These are phyloP conservation scores for Drosophila kohkoa DNA, from an alignment of 1,140 invertebrate species.

Conservation along the genomic window DNA sequence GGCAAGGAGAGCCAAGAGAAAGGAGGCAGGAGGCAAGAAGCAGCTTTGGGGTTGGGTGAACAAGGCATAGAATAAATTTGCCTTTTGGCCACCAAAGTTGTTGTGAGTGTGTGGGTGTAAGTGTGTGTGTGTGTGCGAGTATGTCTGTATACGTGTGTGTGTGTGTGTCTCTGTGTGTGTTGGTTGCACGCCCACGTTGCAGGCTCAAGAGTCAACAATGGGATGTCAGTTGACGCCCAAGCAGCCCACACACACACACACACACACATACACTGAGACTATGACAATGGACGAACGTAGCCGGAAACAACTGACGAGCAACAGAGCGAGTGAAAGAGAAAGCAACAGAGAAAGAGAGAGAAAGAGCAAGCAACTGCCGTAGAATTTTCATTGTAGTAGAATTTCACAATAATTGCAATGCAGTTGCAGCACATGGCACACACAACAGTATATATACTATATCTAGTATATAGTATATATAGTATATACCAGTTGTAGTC, in stretches of 20 bases:
- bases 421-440: slow-evolving; percentile 46
- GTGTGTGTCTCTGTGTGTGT: neutral
- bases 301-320: slow-evolving; percentile 49
- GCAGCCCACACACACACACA: slow-evolving; percentile 29
- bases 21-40: too few relatives aligned
- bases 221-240: slow-evolving; percentile 50
- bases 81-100: slow-evolving; percentile 72
- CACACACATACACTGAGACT: slow-evolving; percentile 23
- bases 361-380: slow-evolving; percentile 50
- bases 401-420: slow-evolving; percentile 80
- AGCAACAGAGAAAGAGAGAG: neutral
- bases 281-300: slow-evolving; percentile 55
- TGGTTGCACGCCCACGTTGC: slow-evolving; percentile 34
- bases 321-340: slow-evolving; percentile 10
- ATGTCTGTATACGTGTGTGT: slow-evolving; percentile 30
- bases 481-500: slow-evolving; percentile 40
- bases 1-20: neutral
- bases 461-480: neutral
- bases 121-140: too few relatives aligned
- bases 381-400: slow-evolving; percentile 76
- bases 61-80: slow-evolving; percentile 59
- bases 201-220: slow-evolving; percentile 63
- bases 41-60: neutral
- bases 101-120: too few relatives aligned
- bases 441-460: too few relatives aligned